Evolutionary conservation across 2,797 vertebrate species (phyloP), one percentile per base, ranked within the genome.

Genomic region (Tenualosa ilisha): DNA sequence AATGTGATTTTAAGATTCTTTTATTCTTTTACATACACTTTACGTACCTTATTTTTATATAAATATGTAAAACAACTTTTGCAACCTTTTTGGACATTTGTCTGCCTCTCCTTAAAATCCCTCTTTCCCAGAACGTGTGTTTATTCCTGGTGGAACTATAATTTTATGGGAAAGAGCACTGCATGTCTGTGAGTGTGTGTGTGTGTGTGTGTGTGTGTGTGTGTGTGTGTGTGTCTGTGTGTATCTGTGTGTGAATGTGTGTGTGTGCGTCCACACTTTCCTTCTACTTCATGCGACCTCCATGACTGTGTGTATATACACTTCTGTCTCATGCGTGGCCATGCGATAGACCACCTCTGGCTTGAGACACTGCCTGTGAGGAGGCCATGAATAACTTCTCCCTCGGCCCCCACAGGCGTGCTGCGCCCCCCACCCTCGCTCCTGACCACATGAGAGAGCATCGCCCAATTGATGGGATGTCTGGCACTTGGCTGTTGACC

Each of bases 231-330:
- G 54, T 53, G 51, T 53, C 9, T 53, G 24, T 53, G 59, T 84
- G 51, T 1, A 24, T 56, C n/a, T 83, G 12, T 31, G 53, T 40
- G 12, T 31, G 37, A 15, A 15, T 20, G 63, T 68, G 37, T 46
- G 15, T 79, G 6, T 79, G 15, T 79, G 40, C 13, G 17, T 75
- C 11, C 8, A n/a, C 20, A 24, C 22, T 24, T 40, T 40, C 65
- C 15, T 72, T 40, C 65, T 72, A 15, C 65, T 31, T 15, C 65
- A 72, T 26, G 7, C 17, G 7, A 7, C 61, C 6, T 72, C 65
- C 31, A 37, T 75, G 68, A 40, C 31, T 75, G 68, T 75, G 68
- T 75, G 68, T 75, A 43, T 75, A 40, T 40, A 75, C 68, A 4
- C 37, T 40, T 37, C 31, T 15, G 40, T 15, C 68, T 75, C 68